phyloP scores from a whole-genome alignment of 2,113 vertebrate species.

The Onychostruthus taczanowskii region DNA sequence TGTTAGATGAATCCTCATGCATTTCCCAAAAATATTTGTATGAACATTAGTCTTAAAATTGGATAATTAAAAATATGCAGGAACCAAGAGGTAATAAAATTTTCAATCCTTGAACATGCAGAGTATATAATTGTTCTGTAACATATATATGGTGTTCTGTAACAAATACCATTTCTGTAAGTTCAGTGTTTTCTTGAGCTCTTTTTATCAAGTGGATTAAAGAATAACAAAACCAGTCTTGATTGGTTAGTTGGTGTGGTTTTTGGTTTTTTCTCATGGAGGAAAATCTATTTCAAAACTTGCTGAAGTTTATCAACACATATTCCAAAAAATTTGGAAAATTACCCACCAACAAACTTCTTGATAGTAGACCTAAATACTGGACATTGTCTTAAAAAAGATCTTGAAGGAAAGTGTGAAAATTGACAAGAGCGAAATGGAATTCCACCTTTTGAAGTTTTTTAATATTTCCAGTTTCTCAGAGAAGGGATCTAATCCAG shows the following conservation, averaged over 20 bases:
- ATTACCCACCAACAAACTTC: not conserved
- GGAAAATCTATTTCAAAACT: not conserved
- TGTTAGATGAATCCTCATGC: not conserved
- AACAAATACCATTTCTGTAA: not conserved
- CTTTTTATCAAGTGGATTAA: not conserved
- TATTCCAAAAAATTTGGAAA: not conserved
- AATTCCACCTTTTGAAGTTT: not conserved
- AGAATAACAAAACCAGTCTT: not conserved
- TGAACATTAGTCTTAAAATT: not conserved
- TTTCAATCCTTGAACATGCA: not conserved
- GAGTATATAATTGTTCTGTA: not conserved
- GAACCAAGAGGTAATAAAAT: not conserved
- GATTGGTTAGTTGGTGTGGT: rapidly evolving
- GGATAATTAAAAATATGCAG: not conserved
- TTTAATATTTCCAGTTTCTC: not conserved
- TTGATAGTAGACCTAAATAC: not conserved
- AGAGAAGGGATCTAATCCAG: not conserved
- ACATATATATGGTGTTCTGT: not conserved
- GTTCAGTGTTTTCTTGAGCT: not conserved
- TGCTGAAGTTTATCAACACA: not conserved
- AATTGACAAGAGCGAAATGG: not conserved
- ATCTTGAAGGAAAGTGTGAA: not conserved
- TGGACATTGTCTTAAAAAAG: not conserved
- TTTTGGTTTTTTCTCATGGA: not conserved
- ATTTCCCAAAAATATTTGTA: not conserved